phyloP scores from a whole-genome alignment of 2,888 invertebrate genomes.

The Heliconius hortense region DNA sequence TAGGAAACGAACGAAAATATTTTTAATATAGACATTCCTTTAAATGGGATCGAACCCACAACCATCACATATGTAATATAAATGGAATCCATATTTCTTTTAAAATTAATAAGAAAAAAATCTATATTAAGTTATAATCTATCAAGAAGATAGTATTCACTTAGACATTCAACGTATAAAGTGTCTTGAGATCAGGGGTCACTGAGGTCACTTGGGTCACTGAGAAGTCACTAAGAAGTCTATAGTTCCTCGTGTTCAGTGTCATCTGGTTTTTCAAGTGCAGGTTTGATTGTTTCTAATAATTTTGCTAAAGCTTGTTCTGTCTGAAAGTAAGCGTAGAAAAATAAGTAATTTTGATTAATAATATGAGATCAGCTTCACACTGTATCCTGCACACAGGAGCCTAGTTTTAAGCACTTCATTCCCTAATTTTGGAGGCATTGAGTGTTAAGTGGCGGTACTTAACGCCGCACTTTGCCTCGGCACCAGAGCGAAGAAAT shows the following conservation, averaged over 20 bases:
- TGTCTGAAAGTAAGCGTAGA: conserved; percentile 79
- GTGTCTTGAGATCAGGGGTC: neutral
- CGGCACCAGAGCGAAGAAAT: too few relatives aligned
- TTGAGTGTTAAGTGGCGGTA: too few relatives aligned
- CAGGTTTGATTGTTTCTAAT: conserved; percentile 82
- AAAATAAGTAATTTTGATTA: too few relatives aligned
- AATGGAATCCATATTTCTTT: neutral
- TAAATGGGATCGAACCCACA: neutral
- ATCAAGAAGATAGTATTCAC: neutral
- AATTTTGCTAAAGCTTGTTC: conserved; percentile 89
- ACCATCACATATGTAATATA: neutral
- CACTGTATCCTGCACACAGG: too few relatives aligned
- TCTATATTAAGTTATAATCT: neutral
- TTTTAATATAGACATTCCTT: neutral
- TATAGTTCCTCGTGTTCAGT: conserved; percentile 59
- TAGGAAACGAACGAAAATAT: neutral
- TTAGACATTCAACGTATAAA: neutral
- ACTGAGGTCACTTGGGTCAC: conserved; percentile 20
- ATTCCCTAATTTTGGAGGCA: too few relatives aligned
- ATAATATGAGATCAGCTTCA: too few relatives aligned
- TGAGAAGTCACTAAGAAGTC: conserved; percentile 39
- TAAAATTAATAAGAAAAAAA: neutral
- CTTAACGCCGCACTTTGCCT: too few relatives aligned
- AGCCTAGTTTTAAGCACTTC: too few relatives aligned
- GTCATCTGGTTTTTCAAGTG: conserved; percentile 61